These are phyloP conservation scores for Ochlodes sylvanus DNA, from an alignment of 2,888 invertebrate species.

Conservation along the genomic window DNA sequence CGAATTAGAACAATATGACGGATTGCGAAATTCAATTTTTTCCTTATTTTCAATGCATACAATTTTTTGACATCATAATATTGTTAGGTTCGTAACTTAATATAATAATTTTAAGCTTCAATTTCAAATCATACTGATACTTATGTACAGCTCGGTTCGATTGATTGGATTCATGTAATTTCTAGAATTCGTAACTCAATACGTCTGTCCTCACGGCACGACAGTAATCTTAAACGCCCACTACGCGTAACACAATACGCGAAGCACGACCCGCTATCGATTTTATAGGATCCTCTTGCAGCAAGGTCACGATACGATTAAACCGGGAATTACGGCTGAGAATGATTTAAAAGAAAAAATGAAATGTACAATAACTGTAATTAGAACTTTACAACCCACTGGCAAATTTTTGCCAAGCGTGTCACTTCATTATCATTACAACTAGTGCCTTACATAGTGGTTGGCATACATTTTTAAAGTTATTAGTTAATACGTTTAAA, in stretches of 20 bases:
- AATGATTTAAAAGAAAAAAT: not conserved
- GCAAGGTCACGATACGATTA: constrained; percentile 37
- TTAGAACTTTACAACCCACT: not conserved
- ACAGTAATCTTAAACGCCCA: constrained; percentile 37
- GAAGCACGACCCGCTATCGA: constrained; percentile 37
- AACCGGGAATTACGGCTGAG: constrained; percentile 22
- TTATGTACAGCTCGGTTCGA: not conserved
- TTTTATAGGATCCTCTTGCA: constrained; percentile 39
- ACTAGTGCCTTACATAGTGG: too few relatives aligned
- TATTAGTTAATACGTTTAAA: too few relatives aligned
- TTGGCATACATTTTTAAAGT: too few relatives aligned
- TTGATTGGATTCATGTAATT: constrained; percentile 29
- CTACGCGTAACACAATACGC: constrained; percentile 33
- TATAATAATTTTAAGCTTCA: constrained; percentile 1
- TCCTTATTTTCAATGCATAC: not conserved
- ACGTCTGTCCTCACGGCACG: constrained; percentile 24
- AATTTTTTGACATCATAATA: too few relatives aligned
- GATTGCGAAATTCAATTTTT: constrained; percentile 19
- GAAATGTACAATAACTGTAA: not conserved
- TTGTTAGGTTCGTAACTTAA: not conserved
- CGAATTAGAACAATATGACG: constrained; percentile 45
- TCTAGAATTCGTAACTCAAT: constrained; percentile 34
- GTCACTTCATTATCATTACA: too few relatives aligned
- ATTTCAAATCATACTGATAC: not conserved
- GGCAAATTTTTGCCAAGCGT: too few relatives aligned